Conservation (phyloP, 2,113 vertebrate species). For the Periophthalmodon schlosseri region DNA sequence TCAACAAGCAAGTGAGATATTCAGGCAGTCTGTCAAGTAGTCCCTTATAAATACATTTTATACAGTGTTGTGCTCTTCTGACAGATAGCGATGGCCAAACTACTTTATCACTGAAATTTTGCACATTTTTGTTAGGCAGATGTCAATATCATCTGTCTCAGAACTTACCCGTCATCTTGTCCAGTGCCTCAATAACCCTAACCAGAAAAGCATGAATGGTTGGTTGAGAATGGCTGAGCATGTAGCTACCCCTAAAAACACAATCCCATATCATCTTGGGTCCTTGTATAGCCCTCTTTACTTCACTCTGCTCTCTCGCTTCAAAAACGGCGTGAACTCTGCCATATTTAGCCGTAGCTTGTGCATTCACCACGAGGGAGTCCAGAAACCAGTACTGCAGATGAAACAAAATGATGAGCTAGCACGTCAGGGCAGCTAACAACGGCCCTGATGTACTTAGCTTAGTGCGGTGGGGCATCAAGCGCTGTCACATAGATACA, state of each 20-base stretch:
- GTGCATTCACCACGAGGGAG: conserved; percentile 51
- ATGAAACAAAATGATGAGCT: conserved; percentile 60
- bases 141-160: no score
- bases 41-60: no score
- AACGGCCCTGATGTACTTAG: conserved; percentile 58
- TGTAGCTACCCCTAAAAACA: neutral
- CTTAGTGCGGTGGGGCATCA: conserved; percentile 41
- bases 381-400: conserved; percentile 35
- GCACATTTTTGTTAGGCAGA: no score
- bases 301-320: neutral
- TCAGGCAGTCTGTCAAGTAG: no score
- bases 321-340: conserved; percentile 18
- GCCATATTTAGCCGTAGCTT: conserved; percentile 29
- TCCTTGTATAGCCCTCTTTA: neutral
- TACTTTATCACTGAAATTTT: no score
- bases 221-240: no score
- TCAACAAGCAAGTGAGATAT: no score
- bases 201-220: neutral
- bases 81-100: no score
- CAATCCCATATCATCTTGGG: neutral
- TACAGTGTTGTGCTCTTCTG: no score
- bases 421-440: conserved; percentile 56
- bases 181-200: neutral
- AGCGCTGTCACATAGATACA: conserved; percentile 37
- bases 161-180: no score